A percentile compares a stretch with the other conserved stretches of the same genome.
Evolutionary conservation across 1,140 invertebrate genomes (phyloP).

Genomic region (Akabosia matsudoensis): DNA sequence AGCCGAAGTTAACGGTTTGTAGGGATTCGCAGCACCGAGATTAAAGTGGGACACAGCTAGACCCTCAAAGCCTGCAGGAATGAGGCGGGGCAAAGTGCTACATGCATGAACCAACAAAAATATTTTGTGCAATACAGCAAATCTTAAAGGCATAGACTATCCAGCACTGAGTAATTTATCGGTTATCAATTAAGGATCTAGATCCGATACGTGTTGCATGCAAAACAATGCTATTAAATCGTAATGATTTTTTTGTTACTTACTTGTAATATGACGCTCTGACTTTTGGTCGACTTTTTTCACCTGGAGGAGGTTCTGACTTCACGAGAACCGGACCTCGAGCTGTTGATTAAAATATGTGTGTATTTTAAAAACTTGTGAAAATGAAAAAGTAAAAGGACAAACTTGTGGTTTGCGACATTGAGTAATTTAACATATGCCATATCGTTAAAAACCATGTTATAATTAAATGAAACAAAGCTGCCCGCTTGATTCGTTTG

Average conservation of each 20-base stretch:
- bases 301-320: neutral
- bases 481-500: too few species aligned
- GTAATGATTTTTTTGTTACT: neutral
- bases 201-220: too few species aligned
- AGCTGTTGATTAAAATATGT: neutral
- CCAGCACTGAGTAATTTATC: too few species aligned
- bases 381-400: too few species aligned
- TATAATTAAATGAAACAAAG: too few species aligned
- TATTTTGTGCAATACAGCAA: too few species aligned
- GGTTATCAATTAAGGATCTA: too few species aligned
- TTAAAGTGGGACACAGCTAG: slow-evolving; percentile 6
- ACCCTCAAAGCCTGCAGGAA: slow-evolving; percentile 15
- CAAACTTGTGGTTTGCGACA: too few species aligned
- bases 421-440: too few species aligned
- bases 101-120: neutral
- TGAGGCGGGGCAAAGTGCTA: slow-evolving; percentile 16
- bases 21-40: neutral
- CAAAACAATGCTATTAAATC: neutral
- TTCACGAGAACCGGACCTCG: neutral
- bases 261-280: neutral
- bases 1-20: neutral
- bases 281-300: neutral
- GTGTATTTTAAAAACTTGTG: too few species aligned
- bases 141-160: too few species aligned
- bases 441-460: too few species aligned